Base-by-base conservation (phyloP, 37 sponge, comb jelly and placozoan genomes). In the Mnemiopsis leidyi region DNA sequence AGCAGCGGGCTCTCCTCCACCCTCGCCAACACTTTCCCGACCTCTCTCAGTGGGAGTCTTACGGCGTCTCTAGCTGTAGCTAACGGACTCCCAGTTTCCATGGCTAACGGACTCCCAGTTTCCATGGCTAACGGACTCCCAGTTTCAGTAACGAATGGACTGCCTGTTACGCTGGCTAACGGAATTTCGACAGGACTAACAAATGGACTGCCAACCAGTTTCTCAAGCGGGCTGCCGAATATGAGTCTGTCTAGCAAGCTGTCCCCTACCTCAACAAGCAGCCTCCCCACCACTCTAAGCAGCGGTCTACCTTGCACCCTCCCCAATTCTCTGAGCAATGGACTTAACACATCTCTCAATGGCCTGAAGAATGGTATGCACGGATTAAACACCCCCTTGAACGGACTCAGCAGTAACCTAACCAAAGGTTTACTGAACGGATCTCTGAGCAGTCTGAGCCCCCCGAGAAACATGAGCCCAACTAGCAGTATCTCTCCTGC, bases 341-440 rank as follows among this genome's bases (percentile, higher is more conserved):
- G 23, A 5, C 73, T 69, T 3, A 69, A 69, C 28, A 3, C 73
- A 3, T 21, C 28, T 28, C 29, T 69, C 28, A 69, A 69, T 20
- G 73, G 73, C 1, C n/a, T 69, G 28, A 21, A 69, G 2, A 25
- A 3, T 21, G 73, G 73, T 1, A 21, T 69, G 28, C 7, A 69
- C n/a, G 73, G 73, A 69, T 25, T 69, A 25, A 69, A 69, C 73
- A 3, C 73, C n/a, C 7, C 73, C 3, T 69, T 69, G 24, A 69
- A 69, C 73, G 73, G 73, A 25, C 73, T 69, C 28, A 69, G 23
- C n/a, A 28, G 28, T 25, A 20, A 3, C 3, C 61, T 48, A 13
- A 48, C 61, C 13, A 48, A 48, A 48, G 61, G 61, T 48, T 48
- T 48, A 13, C 73, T 69, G 73, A 69, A 69, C 73, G 73, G 73